phyloP scores from a whole-genome alignment of 2,113 vertebrate species.

The Enhydra lutris region DNA sequence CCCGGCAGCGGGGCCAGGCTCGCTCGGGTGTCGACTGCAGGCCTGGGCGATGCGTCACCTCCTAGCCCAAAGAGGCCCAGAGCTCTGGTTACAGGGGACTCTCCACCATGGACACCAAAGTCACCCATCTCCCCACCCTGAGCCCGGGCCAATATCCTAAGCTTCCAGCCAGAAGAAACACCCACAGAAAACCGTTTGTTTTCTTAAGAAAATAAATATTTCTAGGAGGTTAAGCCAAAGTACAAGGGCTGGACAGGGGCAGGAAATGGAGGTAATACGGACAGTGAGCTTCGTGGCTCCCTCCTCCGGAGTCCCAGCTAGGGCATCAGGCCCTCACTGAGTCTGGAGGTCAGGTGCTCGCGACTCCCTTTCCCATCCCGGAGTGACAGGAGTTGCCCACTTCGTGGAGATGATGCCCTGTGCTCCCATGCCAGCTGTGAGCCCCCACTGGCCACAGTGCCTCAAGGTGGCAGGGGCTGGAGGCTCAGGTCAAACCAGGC shows the following conservation, averaged over 20 bases:
- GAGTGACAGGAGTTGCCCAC: not conserved
- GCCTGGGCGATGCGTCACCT: not conserved
- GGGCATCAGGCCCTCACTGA: not conserved
- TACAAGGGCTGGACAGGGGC: not conserved
- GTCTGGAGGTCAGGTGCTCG: rapidly evolving
- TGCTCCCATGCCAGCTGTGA: not conserved
- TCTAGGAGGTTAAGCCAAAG: constrained; percentile 10
- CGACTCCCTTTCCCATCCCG: not conserved
- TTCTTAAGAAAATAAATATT: constrained; percentile 76
- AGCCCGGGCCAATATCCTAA: not conserved
- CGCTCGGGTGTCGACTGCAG: not conserved
- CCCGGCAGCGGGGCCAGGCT: not conserved
- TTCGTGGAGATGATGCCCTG: not conserved
- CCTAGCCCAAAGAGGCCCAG: not conserved
- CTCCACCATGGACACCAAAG: not conserved
- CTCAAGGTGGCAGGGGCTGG: not conserved
- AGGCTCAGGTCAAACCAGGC: not conserved
- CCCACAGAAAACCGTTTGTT: constrained; percentile 34
- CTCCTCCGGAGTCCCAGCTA: not conserved
- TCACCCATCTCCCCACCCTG: not conserved
- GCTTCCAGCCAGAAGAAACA: constrained; percentile 33
- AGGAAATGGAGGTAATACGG: not conserved
- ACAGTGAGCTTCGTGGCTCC: not conserved
- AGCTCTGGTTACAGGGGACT: constrained; percentile 34
- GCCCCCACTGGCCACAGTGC: not conserved